phyloP scores from a whole-genome alignment of 2,797 vertebrate genomes.

The Botia kubotai region DNA sequence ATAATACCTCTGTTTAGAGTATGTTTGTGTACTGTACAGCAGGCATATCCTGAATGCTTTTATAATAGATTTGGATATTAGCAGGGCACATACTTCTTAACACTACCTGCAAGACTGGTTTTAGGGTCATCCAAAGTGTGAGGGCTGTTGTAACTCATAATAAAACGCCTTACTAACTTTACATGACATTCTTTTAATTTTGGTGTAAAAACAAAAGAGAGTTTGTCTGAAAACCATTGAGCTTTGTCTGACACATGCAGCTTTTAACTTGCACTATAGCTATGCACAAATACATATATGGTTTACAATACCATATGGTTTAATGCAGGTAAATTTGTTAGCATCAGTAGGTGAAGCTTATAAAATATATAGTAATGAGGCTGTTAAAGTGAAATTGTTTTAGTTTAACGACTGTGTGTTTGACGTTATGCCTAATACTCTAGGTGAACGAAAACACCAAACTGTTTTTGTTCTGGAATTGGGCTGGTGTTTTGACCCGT shows the following conservation, averaged over 20 bases:
- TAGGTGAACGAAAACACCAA: too few species aligned
- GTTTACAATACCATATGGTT: background rate
- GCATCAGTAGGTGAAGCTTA: background rate
- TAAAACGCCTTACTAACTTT: background rate
- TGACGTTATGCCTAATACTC: background rate
- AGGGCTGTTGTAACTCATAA: constrained; percentile 12
- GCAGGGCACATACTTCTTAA: constrained; percentile 4
- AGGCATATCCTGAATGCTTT: background rate
- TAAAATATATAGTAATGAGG: background rate
- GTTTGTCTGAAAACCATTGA: background rate
- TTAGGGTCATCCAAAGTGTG: background rate
- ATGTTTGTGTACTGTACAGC: background rate
- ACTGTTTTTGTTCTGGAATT: too few species aligned
- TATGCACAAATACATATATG: background rate
- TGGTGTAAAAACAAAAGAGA: background rate
- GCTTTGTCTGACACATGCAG: background rate
- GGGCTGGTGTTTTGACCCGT: too few species aligned
- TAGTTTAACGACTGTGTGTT: too few species aligned
- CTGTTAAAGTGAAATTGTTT: background rate
- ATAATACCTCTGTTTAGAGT: background rate
- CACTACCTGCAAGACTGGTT: constrained; percentile 4
- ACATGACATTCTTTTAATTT: background rate
- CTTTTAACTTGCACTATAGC: background rate
- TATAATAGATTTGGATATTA: constrained; percentile 3
- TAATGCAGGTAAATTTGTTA: background rate